Base-by-base conservation (phyloP, 2,888 invertebrate species). In the Mesorhabditis spiculigera region DNA sequence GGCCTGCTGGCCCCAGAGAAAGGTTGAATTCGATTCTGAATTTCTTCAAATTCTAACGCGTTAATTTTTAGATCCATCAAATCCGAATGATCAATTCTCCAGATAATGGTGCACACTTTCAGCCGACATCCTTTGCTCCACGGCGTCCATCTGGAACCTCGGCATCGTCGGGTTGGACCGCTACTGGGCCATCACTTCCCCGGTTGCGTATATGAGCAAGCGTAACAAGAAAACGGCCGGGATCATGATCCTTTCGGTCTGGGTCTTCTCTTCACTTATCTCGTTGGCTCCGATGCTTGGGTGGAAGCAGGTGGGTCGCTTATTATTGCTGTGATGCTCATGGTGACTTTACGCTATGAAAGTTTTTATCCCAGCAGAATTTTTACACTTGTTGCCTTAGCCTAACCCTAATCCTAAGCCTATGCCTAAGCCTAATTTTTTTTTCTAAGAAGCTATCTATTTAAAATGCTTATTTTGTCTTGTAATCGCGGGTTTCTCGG, bases 101-200 rank as follows among this genome's bases (percentile, higher is more conserved):
- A 28, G 5, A 63, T 45, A 43, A 8, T 10, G 63, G 63, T 5
- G 13, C 6, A 16, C 41, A 5, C 8, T 69, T 83, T 75, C 68
- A 83, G 85, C 87, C 42, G 88, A 89, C 78, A 88, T 88, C 43
- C 85, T 87, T 70, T 82, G 88, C 71, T 88, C 87, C 69, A 88
- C 88, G 2, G 87, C 88, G 0, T 88, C 88, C n/a, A 89, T 88
- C 69, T 84, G 88, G 75, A 88, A 88, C 70, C 81, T 88, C 10
- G 87, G 87, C 68, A 88, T 87, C 42, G 88, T 88, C 65, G 87
- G 88, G n/a, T 76, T 89, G 4, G 88, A 88, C 77, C 79, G 88
- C 44, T 79, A 83, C 63, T 85, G 85, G 85, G 85, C 85, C 10
- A 85, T 85, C 64, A 87, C 87, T 16, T 85, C 86, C 44, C 88